Base-by-base conservation (phyloP, 2,888 invertebrate genomes). In the Pimpla rufipes region DNA sequence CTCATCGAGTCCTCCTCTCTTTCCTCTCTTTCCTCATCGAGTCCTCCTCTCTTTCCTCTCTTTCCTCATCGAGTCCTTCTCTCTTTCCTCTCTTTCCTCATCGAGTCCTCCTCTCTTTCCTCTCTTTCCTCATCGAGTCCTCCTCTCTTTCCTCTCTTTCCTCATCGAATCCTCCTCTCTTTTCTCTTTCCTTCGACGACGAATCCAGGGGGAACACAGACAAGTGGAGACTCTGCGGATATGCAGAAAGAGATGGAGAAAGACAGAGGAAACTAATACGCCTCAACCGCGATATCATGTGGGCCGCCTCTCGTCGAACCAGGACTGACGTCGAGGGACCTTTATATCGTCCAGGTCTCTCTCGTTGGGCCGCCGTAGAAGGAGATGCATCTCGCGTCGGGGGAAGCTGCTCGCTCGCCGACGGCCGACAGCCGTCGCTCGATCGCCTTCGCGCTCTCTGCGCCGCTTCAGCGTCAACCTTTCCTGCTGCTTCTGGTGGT, bases 281-380 rank as follows among this genome's bases (percentile, higher is more conserved):
- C 35, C 55, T 40, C 16, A 62, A 50, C 52, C 5, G 29, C 5
- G 70, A 82, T 78, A 71, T 77, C 79, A 45, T 68, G 55, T 21
- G 55, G 47, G 52, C 21, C 37, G 29, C 45, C 37, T 50, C 29
- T 68, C 76, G 37, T 29, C 55, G 35, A 29, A 50, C 8, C 16
- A 59, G 68, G 37, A 16, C 50, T 37, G 40, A 23, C 16, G 50
- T 16, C 79, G 87, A 82, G 85, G 62, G 83, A 88, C 85, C 87
- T 85, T 86, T 87, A 80, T 84, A 84, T 83, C 87, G 79, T 83
- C 75, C 47, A 21, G 21, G 55, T 37, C 59, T 21, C 5, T 29
- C 71, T 35, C 55, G 37, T 11, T 52, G 68, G 79, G 89, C 89
- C 89, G 88, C 89, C 90, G 86, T 90, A 91, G 90, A 90, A 90